Evolutionary conservation across 2,797 vertebrate species (phyloP), one percentile per base, ranked within the genome.

Genomic region (Urosaurus nigricauda): DNA sequence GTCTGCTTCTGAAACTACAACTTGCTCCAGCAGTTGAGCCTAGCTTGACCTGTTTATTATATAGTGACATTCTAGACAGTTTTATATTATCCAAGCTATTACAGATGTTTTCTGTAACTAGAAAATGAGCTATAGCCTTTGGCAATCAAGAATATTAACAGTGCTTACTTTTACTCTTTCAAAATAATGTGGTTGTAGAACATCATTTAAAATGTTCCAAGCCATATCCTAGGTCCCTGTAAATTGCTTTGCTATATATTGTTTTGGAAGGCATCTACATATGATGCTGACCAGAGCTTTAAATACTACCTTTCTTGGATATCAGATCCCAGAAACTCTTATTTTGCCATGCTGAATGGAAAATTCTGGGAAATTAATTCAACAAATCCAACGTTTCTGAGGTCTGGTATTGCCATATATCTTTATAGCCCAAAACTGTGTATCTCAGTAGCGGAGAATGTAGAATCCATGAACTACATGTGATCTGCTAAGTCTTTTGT

Each of bases 1-100:
- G 32, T 91, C 35, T 92, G 0, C 43, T 35, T 84, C 5, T 19
- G 6, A 35, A 90, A 91, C 56, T 77, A 21, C 47, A 91, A 89
- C 89, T 82, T 83, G 29, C 87, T 53, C 24, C 81, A 24, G 78
- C 51, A 75, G 3, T 70, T 88, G 16, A 77, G 60, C 68, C 88
- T 71, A 6, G 74, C 73, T 82, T 87, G 16, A 83, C 60, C 35
- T 0, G 9, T 68, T 81, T 79, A 92, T 84, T 68, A 86, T 80
- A 87, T 78, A 53, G 2, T 84, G 85, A 51, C 81, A 84, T 0
- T 0, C 0, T 82, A 2, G 1, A 0, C 83, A 88, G 11, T 43
- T 87, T 53, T 88, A 63, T 82, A 88, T 87, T 92, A 78, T 21
- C 91, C 58, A 84, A 3, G 0, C 47, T 92, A 70, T 88, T 88